These are phyloP conservation scores for Protodeltote pygarga DNA, from an alignment of 2,888 invertebrate genomes.

Conservation along the genomic window DNA sequence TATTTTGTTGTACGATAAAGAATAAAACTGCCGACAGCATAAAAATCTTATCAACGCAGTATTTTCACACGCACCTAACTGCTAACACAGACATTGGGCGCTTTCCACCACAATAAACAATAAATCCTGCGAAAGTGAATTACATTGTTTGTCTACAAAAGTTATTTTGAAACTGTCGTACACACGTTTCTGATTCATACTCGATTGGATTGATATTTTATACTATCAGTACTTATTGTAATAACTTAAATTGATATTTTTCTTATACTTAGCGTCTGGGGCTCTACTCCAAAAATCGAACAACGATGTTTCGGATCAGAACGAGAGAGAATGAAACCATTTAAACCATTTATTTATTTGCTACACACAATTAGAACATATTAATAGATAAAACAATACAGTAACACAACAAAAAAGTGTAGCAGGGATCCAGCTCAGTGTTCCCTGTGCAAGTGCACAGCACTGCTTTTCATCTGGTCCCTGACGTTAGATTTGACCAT, in stretches of 20 bases:
- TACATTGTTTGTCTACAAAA: conserved; percentile 55
- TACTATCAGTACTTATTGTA: conserved; percentile 1
- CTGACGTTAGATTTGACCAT: too few species aligned
- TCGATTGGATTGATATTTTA: conserved; percentile 7
- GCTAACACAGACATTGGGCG: conserved; percentile 31
- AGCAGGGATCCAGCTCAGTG: background rate
- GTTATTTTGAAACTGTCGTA: conserved; percentile 56
- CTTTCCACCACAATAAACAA: conserved; percentile 45
- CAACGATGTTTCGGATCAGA: too few species aligned
- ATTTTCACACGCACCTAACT: conserved; percentile 36
- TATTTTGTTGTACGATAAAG: too few species aligned
- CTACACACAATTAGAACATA: too few species aligned
- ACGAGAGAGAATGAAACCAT: too few species aligned
- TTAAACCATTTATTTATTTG: too few species aligned
- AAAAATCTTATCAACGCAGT: conserved; percentile 4
- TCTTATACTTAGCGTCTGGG: background rate
- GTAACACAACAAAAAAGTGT: too few species aligned
- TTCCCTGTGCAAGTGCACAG: too few species aligned
- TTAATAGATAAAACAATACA: too few species aligned
- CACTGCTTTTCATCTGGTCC: too few species aligned
- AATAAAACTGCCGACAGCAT: background rate
- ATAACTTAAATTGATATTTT: background rate
- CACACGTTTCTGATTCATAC: conserved; percentile 40
- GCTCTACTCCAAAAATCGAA: too few species aligned
- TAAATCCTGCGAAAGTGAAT: conserved; percentile 58